Evolutionary conservation across 2,888 invertebrate genomes (phyloP), one percentile per base, ranked within the genome.

Genomic region (Mystacides longicornis): DNA sequence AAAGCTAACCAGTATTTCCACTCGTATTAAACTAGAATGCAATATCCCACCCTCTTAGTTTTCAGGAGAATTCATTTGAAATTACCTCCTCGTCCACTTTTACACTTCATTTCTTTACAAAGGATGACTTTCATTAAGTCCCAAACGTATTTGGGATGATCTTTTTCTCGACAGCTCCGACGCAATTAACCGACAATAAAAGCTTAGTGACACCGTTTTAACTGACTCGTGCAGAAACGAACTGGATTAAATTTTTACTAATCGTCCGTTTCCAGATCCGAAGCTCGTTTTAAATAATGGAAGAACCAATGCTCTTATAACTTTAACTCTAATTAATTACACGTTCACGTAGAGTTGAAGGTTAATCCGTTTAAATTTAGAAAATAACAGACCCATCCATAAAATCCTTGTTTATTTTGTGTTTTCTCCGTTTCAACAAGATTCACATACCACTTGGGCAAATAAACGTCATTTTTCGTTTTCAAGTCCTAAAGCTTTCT

Each of bases 71-170:
- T 48, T 48, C 48, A 48, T 48, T 48, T 23, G 20, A 23, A 48
- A 23, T 23, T 22, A 48, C 48, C n/a, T 48, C 23, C 23, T 23
- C 7, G 23, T 20, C 48, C 21, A 48, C n/a, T 46, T 46, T 5
- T 43, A 16, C 46, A 47, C 37, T 54, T 54, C 54, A 54, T 54
- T 23, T 42, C 49, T 54, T 54, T 49, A 49, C 54, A 49, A 54
- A 46, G 48, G 47, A 54, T 48, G 54, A 54, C 27, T 54, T 49
- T 54, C 54, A 54, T 54, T 54, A 54, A 54, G 49, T 54, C 37
- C 37, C 23, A 11, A 14, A 11, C 9, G 23, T 33, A 48, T 33
- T 37, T 42, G 23, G 49, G 42, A 43, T 54, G 54, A 54, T 54
- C 49, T 49, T 48, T n/a, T 54, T 49, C 54, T 49, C 43, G 54